phyloP scores from a whole-genome alignment of 1,140 invertebrate species.

The Drosophila sulfurigaster region DNA sequence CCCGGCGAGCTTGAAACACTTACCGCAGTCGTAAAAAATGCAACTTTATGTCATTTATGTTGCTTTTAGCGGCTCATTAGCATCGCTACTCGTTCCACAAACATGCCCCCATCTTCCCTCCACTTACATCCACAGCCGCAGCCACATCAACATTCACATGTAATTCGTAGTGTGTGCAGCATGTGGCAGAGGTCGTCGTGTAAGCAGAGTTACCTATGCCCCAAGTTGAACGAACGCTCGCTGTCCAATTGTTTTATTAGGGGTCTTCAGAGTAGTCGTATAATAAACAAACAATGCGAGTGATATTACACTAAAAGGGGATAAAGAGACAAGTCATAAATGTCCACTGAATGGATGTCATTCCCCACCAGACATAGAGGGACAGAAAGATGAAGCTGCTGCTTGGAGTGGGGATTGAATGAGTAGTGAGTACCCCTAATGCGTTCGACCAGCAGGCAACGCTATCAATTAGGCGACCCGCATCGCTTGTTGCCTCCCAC shows the following conservation, averaged over 20 bases:
- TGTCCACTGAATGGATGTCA: neutral
- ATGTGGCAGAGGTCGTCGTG: conserved; percentile 15
- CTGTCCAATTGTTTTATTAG: conserved; percentile 69
- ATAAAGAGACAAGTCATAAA: conserved; percentile 24
- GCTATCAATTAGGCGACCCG: conserved; percentile 72
- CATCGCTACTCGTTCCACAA: conserved; percentile 53
- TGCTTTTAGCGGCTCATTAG: conserved; percentile 83
- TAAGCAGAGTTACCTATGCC: conserved; percentile 36
- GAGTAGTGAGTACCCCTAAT: conserved; percentile 54
- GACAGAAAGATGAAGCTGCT: neutral
- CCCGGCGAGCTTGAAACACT: conserved; percentile 62
- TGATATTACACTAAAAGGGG: neutral
- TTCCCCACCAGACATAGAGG: neutral
- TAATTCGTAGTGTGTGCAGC: conserved; percentile 1
- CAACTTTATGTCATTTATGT: conserved; percentile 83
- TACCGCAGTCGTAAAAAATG: conserved; percentile 71
- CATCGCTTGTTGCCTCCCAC: conserved; percentile 54
- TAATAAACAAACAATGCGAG: conserved; percentile 35
- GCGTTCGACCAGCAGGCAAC: conserved; percentile 26
- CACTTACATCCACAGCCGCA: too few relatives aligned
- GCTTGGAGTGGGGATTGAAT: conserved; percentile 5
- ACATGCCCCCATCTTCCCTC: too few relatives aligned
- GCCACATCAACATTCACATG: neutral
- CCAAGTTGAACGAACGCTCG: conserved; percentile 2
- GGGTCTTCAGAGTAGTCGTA: conserved; percentile 58